Conservation (phyloP, 2,113 vertebrate species). For the Phyllopteryx taeniolatus region DNA sequence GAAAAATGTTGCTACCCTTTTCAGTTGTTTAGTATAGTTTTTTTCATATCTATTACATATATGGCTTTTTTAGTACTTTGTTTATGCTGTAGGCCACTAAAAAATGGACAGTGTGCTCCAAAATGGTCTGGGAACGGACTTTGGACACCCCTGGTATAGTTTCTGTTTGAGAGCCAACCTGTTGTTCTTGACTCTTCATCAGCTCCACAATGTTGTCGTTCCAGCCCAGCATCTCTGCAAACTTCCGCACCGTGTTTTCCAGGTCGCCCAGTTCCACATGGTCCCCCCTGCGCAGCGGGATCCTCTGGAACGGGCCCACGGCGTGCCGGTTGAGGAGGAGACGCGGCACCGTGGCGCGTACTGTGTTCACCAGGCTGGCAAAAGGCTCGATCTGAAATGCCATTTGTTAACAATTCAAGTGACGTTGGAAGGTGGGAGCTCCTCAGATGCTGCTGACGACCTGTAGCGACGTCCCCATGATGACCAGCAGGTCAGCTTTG, state of each 20-base stretch:
- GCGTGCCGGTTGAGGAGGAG: slow-evolving; percentile 74
- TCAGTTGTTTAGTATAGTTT: too few species aligned
- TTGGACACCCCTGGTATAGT: background rate
- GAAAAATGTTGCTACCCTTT: too few species aligned
- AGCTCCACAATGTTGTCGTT: slow-evolving; percentile 66
- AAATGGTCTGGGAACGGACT: background rate
- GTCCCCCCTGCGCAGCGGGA: slow-evolving; percentile 64
- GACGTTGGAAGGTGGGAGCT: background rate
- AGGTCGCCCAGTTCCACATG: slow-evolving; percentile 73
- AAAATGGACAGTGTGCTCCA: too few species aligned
- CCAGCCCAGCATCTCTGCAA: slow-evolving; percentile 72
- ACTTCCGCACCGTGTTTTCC: slow-evolving; percentile 58
- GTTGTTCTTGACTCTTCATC: slow-evolving; percentile 61
- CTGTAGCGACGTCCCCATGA: slow-evolving; percentile 80
- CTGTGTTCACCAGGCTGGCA: slow-evolving; percentile 75
- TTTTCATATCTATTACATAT: too few species aligned
- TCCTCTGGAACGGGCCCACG: slow-evolving; percentile 71
- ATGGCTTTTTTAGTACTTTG: too few species aligned
- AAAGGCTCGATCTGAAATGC: slow-evolving; percentile 75
- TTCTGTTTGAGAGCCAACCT: slow-evolving; percentile 33
- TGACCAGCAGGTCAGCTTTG: slow-evolving; percentile 75
- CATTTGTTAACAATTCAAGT: background rate
- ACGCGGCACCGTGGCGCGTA: slow-evolving; percentile 70
- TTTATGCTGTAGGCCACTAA: too few species aligned
- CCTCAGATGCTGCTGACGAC: slow-evolving; percentile 21